Evolutionary conservation across 2,888 invertebrate species (phyloP), one percentile per base, ranked within the genome.

Genomic region (Tipula vernalis): DNA sequence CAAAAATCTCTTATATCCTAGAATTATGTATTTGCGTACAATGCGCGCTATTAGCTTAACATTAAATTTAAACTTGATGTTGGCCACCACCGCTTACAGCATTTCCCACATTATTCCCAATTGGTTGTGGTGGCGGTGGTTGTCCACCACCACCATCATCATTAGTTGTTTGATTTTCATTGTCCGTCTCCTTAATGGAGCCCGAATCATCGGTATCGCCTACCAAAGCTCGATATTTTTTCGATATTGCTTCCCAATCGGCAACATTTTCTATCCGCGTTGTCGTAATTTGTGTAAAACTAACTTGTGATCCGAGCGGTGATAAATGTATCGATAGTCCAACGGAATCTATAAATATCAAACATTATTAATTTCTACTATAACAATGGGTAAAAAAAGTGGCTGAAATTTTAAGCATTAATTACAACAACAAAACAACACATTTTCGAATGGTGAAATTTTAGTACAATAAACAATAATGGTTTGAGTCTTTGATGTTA

Each of bases 241-340:
- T 96, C 36, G 97, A 96, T 87, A 98, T 97, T 2, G 95, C 93
- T 89, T 97, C 96, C 98, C 98, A 98, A 91, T 98, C 97, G 1
- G 96, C 96, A 6, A 98, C 97, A 89, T 96, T 96, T 90, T 97
- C 97, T 88, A 97, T 97, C 89, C 96, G 93, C 85, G 95, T 95
- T 86, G 94, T 94, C 12, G 42, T 42, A 88, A 93, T 92, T 87
- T 93, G 93, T 88, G 95, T 95, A 92, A 97, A 96, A 90, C 97
- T 96, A 88, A 96, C 91, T 90, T 97, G 96, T 0, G 97, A 97
- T 41, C 97, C 97, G 13, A 97, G 91, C 0, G 97, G 97, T 90
- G 96, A 96, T 87, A 97, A 91, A 90, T 96, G 97, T 57, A 96
- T 95, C 0, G 96, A 96, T 36, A 97, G 91, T 0, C 95, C 95